A percentile compares a stretch with the other conserved stretches of the same genome.
Evolutionary conservation across 1,140 invertebrate species (phyloP).

Genomic region (Drosophila sp.): DNA sequence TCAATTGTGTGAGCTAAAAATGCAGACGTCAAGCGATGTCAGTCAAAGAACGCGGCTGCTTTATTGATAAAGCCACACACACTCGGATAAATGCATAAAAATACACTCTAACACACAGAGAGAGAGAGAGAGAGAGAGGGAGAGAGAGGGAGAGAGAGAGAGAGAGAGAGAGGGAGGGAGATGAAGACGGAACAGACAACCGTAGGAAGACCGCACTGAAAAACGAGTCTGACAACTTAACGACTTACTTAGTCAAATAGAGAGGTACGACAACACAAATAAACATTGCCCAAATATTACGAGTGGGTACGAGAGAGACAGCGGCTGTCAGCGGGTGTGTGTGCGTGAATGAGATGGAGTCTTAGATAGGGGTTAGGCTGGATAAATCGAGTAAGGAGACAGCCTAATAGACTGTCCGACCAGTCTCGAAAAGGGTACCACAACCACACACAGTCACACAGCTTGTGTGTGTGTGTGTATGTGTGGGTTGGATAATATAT

Average conservation of each 20-base stretch:
- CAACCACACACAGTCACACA: constrained; percentile 11
- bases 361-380: constrained; percentile 4
- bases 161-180: neutral
- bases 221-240: constrained; percentile 77
- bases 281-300: constrained; percentile 55
- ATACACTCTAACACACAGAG: constrained; percentile 22
- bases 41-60: constrained; percentile 41
- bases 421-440: constrained; percentile 51
- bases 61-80: constrained; percentile 74
- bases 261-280: constrained; percentile 54
- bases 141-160: neutral
- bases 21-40: constrained; percentile 21
- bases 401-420: constrained; percentile 63
- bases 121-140: constrained; percentile 11
- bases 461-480: neutral
- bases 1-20: constrained; percentile 10
- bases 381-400: constrained; percentile 26
- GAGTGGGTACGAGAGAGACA: neutral
- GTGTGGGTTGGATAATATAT: constrained; percentile 28
- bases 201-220: constrained; percentile 32
- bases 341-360: neutral
- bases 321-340: neutral
- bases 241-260: constrained; percentile 75
- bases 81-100: constrained; percentile 5
- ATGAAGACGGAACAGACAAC: too few relatives aligned